Conservation (phyloP, 1,140 invertebrate species). For the Drosophila asahinai region DNA sequence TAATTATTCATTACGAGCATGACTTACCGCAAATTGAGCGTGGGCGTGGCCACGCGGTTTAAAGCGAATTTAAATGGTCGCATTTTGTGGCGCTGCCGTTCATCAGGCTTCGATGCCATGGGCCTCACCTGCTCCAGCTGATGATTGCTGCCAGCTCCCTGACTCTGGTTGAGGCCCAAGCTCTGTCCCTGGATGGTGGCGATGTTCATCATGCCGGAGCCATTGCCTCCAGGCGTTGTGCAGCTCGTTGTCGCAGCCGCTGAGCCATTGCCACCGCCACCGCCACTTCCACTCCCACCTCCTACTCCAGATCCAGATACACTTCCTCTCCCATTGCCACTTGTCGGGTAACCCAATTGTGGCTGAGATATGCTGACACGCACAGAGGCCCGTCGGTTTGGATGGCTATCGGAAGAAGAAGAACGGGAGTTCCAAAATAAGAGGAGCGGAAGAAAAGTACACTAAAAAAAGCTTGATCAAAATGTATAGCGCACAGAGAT, state of each 20-base stretch:
- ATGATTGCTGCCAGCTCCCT: constrained; percentile 35
- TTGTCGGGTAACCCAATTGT: constrained; percentile 72
- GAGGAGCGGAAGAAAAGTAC: background rate
- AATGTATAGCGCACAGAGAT: background rate
- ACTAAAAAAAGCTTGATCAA: background rate
- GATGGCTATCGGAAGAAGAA: constrained; percentile 58
- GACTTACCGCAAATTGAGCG: constrained; percentile 87
- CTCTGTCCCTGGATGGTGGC: constrained; percentile 61
- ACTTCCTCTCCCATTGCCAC: constrained; percentile 46
- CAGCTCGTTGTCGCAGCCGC: constrained; percentile 73
- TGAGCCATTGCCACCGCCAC: constrained; percentile 76
- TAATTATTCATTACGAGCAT: constrained; percentile 7
- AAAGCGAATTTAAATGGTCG: constrained; percentile 89
- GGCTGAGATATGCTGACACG: constrained; percentile 72
- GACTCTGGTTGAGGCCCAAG: constrained; percentile 9
- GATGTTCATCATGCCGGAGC: constrained; percentile 53
- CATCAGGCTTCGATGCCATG: constrained; percentile 85
- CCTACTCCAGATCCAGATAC: constrained; percentile 9
- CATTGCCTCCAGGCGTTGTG: constrained; percentile 49
- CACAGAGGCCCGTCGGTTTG: constrained; percentile 78
- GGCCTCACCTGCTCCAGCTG: constrained; percentile 45
- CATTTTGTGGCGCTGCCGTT: constrained; percentile 87
- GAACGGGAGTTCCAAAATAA: constrained; percentile 1
- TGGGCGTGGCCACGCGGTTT: constrained; percentile 87
- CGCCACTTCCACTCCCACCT: background rate